Base-by-base conservation (phyloP, 2,113 vertebrate species). In the Bufo bufo region DNA sequence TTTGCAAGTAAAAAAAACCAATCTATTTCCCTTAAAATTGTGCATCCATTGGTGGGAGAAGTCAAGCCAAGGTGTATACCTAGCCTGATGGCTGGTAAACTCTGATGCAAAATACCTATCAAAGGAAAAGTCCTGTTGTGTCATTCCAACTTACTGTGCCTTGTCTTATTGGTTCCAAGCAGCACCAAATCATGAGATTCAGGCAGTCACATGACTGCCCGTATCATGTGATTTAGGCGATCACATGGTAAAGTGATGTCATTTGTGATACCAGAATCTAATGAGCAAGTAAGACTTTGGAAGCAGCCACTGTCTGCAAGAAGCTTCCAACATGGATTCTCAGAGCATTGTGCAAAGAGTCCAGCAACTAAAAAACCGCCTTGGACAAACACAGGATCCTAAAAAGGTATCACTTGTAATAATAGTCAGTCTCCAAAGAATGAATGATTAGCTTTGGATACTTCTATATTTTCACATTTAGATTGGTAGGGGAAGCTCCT, bases 331-430 rank as follows among this genome's bases (percentile, higher is more conserved):
- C 88, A 86, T 72, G 16, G 88, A 75, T 47, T 54, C 85, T n/a
- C 49, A 85, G 20, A 90, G 91, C 77, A 80, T 92, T 11, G 85
- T 52, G 74, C 92, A 91, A 90, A 93, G 91, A 82, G 90, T 95
- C 50, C 59, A 89, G 89, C 89, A 91, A 58, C 89, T 96, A 89
- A 94, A 95, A 94, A 90, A 93, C 90, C 91, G 93, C 63, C 91
- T 97, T 54, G 78, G 88, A 81, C 63, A 91, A 81, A 85, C 89
- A 1, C 86, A 79, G 49, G 91, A 94, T 47, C 49, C 92, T 4
- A 90, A 89, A 0, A 95, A 94, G 96, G 95, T 96, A 96, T 0
- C 14, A 86, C 43, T 12, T 4, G 5, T 2, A 45, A 13, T 23
- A 13, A 20, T 33, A 3, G 1, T 14, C 14, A 16, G 45, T 72